phyloP scores from a whole-genome alignment of 2,888 invertebrate species.

The Eulithis testata region DNA sequence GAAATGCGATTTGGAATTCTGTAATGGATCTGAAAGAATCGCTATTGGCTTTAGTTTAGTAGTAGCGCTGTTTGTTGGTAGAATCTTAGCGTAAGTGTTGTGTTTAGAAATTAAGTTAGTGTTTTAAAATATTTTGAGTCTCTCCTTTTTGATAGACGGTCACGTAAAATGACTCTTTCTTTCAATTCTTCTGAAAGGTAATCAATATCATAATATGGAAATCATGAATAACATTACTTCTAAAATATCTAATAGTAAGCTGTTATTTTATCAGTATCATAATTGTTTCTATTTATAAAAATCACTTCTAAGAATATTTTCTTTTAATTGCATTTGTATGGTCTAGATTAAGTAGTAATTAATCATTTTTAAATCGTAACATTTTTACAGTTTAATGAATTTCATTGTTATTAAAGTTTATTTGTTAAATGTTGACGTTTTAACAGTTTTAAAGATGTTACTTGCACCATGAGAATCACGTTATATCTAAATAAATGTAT shows the following conservation, averaged over 20 bases:
- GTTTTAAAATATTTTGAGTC: too few species aligned
- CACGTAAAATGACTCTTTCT: too few species aligned
- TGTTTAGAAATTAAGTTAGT: too few species aligned
- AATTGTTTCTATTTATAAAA: background rate
- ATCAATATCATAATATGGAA: too few species aligned
- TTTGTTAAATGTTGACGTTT: conserved; percentile 46
- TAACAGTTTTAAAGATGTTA: conserved; percentile 57
- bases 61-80: conserved; percentile 38
- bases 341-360: conserved; percentile 23
- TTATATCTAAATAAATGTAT: conserved; percentile 48
- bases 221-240: too few species aligned
- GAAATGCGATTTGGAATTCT: conserved; percentile 84
- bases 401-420: conserved; percentile 34
- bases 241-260: too few species aligned
- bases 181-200: too few species aligned
- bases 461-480: conserved; percentile 55
- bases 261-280: too few species aligned
- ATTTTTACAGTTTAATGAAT: conserved; percentile 14
- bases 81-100: conserved; percentile 27
- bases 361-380: conserved; percentile 2
- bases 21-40: conserved; percentile 64
- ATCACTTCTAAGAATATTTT: background rate
- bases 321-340: conserved; percentile 2
- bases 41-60: conserved; percentile 46
- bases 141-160: too few species aligned